Conservation (phyloP, 2,113 vertebrate genomes). For the Caloenas nicobarica region DNA sequence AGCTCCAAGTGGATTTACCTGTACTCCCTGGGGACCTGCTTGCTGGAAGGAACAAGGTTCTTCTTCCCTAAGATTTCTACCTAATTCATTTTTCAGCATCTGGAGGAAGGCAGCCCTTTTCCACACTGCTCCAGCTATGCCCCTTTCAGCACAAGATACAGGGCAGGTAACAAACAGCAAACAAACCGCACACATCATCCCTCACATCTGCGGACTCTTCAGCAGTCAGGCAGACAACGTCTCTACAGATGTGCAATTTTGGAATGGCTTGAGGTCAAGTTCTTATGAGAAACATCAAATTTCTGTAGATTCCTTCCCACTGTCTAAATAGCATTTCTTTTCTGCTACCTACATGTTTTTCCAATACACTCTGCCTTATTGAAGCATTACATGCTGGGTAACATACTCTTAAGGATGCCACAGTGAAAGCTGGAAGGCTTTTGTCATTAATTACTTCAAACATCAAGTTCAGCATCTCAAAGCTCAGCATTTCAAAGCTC, state of each 20-base stretch:
- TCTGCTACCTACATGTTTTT: neutral
- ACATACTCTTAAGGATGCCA: neutral
- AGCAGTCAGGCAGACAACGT: neutral
- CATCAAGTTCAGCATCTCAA: neutral
- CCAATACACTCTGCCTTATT: neutral
- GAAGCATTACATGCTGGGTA: neutral
- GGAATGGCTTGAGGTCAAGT: neutral
- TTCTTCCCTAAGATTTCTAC: neutral
- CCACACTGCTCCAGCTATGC: neutral
- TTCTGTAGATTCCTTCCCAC: neutral
- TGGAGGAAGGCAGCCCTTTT: neutral
- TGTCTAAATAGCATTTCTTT: neutral
- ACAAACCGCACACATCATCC: neutral
- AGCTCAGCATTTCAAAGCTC: neutral
- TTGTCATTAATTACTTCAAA: conserved; percentile 5
- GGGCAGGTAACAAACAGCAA: neutral
- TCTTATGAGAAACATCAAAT: neutral
- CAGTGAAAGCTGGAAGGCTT: neutral
- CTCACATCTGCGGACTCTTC: neutral
- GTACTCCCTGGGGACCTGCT: neutral
- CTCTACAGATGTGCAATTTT: neutral
- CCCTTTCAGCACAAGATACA: neutral
- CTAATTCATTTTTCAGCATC: neutral
- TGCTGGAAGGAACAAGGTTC: neutral
- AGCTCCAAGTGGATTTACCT: neutral